A percentile compares a stretch with the other conserved stretches of the same genome.
Evolutionary conservation across 2,797 vertebrate species (phyloP).

Genomic region (Oophaga sylvatica): DNA sequence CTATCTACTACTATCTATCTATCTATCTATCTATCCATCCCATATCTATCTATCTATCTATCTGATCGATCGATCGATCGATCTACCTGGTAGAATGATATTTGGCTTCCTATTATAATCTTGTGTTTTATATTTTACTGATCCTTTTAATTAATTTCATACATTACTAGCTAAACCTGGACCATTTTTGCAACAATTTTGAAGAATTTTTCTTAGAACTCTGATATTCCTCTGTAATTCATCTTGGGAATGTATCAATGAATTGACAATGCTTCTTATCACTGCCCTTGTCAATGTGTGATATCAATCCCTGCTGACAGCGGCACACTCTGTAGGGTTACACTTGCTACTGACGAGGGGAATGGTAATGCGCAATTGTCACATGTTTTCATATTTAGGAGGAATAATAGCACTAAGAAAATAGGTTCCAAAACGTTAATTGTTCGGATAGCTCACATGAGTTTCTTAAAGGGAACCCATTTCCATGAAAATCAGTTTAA

Average conservation of each 20-base stretch:
- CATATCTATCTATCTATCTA: too few relatives aligned
- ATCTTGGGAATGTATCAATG: neutral
- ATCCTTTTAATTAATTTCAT: neutral
- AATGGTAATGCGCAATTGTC: neutral
- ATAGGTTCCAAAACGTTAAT: neutral
- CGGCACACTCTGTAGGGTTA: too few relatives aligned
- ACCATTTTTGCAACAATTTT: neutral
- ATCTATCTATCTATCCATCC: too few relatives aligned
- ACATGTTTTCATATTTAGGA: neutral
- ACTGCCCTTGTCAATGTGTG: too few relatives aligned
- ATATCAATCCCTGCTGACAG: too few relatives aligned
- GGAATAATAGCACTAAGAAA: neutral
- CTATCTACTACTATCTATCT: too few relatives aligned
- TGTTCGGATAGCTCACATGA: neutral
- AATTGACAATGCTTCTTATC: neutral
- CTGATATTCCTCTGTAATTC: neutral
- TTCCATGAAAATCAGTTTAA: too few relatives aligned
- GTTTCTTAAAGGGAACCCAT: neutral
- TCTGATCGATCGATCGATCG: too few relatives aligned
- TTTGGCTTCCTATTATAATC: neutral
- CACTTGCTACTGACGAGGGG: neutral
- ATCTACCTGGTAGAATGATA: too few relatives aligned
- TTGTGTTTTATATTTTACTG: neutral
- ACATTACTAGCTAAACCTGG: neutral
- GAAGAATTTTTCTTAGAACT: neutral